phyloP scores from a whole-genome alignment of 2,113 vertebrate species.

The Trochalopteron elliotii region DNA sequence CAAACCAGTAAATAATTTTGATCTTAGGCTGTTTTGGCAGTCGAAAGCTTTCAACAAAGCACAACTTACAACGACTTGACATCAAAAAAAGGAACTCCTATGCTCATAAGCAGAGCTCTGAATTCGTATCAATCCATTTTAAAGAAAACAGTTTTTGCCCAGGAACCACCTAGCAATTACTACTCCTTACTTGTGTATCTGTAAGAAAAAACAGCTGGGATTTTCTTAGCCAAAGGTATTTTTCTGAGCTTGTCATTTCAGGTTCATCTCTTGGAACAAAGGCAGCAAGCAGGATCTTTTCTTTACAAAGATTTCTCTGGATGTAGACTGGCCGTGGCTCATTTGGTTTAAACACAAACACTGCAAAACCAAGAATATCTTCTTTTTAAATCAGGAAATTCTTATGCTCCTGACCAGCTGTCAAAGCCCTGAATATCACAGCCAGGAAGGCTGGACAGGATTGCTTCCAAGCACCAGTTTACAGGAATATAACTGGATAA shows the following conservation, averaged over 20 bases:
- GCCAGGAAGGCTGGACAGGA: background rate
- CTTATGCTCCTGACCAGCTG: background rate
- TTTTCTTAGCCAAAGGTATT: slow-evolving; percentile 86
- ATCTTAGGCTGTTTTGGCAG: background rate
- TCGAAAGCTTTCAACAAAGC: background rate
- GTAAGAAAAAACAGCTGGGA: slow-evolving; percentile 91
- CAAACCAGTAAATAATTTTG: background rate
- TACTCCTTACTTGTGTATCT: slow-evolving; percentile 79
- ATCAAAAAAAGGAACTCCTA: background rate
- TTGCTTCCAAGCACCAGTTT: background rate
- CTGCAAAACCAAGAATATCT: slow-evolving; percentile 68
- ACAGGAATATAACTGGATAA: background rate
- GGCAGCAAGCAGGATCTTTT: slow-evolving; percentile 80
- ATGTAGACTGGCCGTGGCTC: slow-evolving; percentile 87
- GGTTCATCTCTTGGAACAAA: slow-evolving; percentile 86
- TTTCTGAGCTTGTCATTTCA: slow-evolving; percentile 78
- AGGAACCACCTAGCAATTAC: background rate
- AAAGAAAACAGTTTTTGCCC: background rate
- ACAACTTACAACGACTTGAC: background rate
- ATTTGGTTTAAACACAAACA: slow-evolving; percentile 92
- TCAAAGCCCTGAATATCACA: background rate
- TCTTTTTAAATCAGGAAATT: background rate
- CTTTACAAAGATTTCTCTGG: slow-evolving; percentile 83
- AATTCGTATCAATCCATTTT: background rate
- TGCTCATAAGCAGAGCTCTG: background rate